Evolutionary conservation across 2,888 invertebrate species (phyloP).

Genomic region (Mycalesis mineus): DNA sequence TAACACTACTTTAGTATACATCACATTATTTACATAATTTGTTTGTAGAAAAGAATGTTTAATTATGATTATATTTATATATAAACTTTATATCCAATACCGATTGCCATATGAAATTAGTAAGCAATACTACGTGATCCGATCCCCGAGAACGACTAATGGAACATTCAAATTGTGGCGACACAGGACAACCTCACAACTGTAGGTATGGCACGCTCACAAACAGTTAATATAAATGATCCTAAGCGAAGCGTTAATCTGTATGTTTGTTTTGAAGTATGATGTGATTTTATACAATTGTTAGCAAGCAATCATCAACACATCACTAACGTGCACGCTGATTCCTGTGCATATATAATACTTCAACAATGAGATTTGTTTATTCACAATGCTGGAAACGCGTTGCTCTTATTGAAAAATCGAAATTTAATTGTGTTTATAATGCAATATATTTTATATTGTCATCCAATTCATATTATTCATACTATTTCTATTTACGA

Average conservation of each 20-base stretch:
- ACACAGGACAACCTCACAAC: conserved; percentile 26
- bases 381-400: no score
- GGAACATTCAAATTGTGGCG: conserved; percentile 1
- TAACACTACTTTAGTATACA: no score
- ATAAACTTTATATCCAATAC: neutral
- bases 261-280: conserved; percentile 1
- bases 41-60: no score
- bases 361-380: neutral
- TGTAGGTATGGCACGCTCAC: conserved; percentile 69
- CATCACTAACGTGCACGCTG: neutral
- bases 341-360: neutral
- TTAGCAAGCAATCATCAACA: neutral
- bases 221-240: conserved; percentile 56
- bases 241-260: conserved; percentile 14
- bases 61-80: no score
- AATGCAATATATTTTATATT: no score
- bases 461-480: no score
- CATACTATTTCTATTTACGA: no score
- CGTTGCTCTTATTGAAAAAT: no score
- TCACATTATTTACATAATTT: no score
- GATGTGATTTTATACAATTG: neutral
- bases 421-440: no score
- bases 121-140: conserved; percentile 12
- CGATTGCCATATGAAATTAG: conserved; percentile 13
- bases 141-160: conserved; percentile 10